Evolutionary conservation across 1,140 invertebrate genomes (phyloP).

Genomic region (Eriocheir sinensis): DNA sequence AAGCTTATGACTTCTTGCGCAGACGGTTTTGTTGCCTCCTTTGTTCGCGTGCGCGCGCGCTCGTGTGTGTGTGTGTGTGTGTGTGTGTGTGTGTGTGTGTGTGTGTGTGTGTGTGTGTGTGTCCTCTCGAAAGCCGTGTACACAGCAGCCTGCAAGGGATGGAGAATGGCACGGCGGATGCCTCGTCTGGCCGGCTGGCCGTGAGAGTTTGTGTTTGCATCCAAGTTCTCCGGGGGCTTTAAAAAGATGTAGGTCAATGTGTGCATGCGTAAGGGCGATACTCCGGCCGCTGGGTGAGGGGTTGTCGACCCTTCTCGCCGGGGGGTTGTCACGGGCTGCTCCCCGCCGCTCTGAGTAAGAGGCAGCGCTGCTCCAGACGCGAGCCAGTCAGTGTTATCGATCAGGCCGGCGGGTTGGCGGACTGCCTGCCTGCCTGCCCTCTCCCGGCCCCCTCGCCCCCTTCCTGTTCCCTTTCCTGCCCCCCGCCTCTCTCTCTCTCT

Average conservation of each 20-base stretch:
- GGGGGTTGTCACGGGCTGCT: constrained; percentile 54
- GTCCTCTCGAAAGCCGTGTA: too few relatives aligned
- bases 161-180: constrained; percentile 9
- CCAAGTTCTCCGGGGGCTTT: constrained; percentile 39
- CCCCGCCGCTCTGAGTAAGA: constrained; percentile 26
- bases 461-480: not conserved
- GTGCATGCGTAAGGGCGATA: constrained; percentile 33
- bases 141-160: not conserved
- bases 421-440: constrained; percentile 20
- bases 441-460: not conserved
- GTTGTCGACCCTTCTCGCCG: constrained; percentile 48
- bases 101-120: not conserved
- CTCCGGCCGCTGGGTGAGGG: not conserved
- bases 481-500: not conserved
- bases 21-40: not conserved
- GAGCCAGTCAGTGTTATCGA: constrained; percentile 22
- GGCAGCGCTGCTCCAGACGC: constrained; percentile 16
- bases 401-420: constrained; percentile 10
- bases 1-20: not conserved
- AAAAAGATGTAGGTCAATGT: constrained; percentile 55
- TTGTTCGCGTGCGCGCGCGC: not conserved
- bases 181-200: constrained; percentile 8
- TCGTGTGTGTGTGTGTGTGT: constrained; percentile 37
- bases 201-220: constrained; percentile 45
- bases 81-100: constrained; percentile 27